phyloP scores from a whole-genome alignment of 2,888 invertebrate species.

The Chymomyza amoena region DNA sequence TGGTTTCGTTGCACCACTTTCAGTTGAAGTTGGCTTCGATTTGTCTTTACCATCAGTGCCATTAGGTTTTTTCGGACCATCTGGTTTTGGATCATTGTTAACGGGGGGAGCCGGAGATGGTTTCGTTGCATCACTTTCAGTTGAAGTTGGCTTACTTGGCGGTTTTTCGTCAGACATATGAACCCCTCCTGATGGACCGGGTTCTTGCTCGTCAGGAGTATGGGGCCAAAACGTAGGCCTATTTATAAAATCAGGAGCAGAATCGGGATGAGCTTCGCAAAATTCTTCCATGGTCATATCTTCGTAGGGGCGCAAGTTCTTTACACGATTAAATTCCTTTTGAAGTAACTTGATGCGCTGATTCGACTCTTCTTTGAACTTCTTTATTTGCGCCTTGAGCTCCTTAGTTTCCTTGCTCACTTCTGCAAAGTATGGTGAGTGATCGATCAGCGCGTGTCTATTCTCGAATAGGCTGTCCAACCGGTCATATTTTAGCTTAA shows the following conservation, averaged over 20 bases:
- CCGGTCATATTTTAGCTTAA: slow-evolving; percentile 86
- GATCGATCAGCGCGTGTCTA: slow-evolving; percentile 53
- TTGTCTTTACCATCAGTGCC: neutral
- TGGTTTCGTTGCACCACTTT: slow-evolving; percentile 13
- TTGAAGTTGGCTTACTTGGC: neutral
- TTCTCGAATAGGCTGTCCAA: slow-evolving; percentile 54
- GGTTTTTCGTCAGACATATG: neutral
- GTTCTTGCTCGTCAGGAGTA: slow-evolving; percentile 82
- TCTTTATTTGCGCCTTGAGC: slow-evolving; percentile 77
- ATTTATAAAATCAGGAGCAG: slow-evolving; percentile 83
- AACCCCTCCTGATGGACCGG: slow-evolving; percentile 35
- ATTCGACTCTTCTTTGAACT: slow-evolving; percentile 61
- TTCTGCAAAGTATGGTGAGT: slow-evolving; percentile 74
- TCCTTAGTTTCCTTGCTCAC: slow-evolving; percentile 84
- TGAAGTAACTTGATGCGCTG: slow-evolving; percentile 78
- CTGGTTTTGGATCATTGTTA: slow-evolving; percentile 7
- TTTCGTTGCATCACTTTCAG: slow-evolving; percentile 9
- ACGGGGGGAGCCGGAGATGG: slow-evolving; percentile 1
- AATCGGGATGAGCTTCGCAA: slow-evolving; percentile 85
- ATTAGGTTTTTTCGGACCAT: neutral
- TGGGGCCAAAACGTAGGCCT: slow-evolving; percentile 93
- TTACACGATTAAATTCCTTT: slow-evolving; percentile 82
- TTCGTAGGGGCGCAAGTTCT: slow-evolving; percentile 84
- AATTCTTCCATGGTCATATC: slow-evolving; percentile 93
- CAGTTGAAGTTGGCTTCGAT: neutral